Percentiles rank a stretch among this genome's conserved stretches.
These are phyloP conservation scores for Brenthis daphne DNA, from an alignment of 2,888 invertebrate genomes.

Conservation along the genomic window DNA sequence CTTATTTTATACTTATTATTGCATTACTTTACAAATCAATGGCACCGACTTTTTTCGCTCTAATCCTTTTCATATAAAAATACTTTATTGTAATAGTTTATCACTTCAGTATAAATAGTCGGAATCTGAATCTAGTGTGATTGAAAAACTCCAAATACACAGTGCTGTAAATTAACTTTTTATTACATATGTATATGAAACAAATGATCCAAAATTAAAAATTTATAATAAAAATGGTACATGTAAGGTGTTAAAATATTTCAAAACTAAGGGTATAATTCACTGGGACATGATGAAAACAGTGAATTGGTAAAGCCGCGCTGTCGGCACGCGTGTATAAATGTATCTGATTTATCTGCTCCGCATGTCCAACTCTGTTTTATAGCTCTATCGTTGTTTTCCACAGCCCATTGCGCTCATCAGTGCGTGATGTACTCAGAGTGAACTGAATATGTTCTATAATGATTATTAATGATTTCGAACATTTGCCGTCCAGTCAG, in stretches of 20 bases:
- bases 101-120: too few relatives aligned
- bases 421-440: constrained; percentile 28
- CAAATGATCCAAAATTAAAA: neutral
- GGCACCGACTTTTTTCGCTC: too few relatives aligned
- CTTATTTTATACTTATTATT: too few relatives aligned
- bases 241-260: constrained; percentile 25
- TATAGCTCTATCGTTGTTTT: constrained; percentile 39
- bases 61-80: too few relatives aligned
- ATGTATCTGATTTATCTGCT: constrained; percentile 43
- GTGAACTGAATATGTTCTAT: constrained; percentile 31
- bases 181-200: neutral
- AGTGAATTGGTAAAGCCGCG: constrained; percentile 39
- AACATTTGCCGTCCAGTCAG: constrained; percentile 12
- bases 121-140: too few relatives aligned
- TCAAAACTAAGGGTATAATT: constrained; percentile 36
- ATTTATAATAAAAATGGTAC: constrained; percentile 14
- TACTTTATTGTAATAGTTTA: too few relatives aligned
- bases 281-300: constrained; percentile 41
- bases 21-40: too few relatives aligned
- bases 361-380: constrained; percentile 41
- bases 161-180: neutral
- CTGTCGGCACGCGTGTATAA: constrained; percentile 40
- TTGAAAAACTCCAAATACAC: too few relatives aligned
- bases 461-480: constrained; percentile 37
- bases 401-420: constrained; percentile 33